Evolutionary conservation across 1,140 invertebrate species (phyloP).

Genomic region (Matsumurasca onukii): DNA sequence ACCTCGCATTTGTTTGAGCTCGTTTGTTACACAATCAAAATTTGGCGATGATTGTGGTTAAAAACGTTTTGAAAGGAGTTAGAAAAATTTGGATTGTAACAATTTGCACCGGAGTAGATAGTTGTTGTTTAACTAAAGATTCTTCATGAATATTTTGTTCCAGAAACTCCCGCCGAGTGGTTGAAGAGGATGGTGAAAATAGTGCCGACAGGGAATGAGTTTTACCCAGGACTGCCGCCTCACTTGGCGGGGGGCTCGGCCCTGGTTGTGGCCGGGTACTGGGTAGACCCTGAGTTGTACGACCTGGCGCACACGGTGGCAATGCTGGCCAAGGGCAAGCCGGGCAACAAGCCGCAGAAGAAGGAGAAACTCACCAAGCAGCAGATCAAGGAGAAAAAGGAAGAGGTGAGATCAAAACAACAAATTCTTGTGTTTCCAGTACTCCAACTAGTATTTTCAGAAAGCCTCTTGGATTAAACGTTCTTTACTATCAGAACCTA

Average conservation of each 20-base stretch:
- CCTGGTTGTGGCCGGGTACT: slow-evolving; percentile 10
- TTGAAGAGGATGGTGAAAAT: background rate
- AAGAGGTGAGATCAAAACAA: slow-evolving; percentile 1
- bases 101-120: too few species aligned
- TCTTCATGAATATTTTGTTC: too few species aligned
- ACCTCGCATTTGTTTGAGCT: too few species aligned
- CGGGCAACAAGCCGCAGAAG: background rate
- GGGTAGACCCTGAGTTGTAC: slow-evolving; percentile 9
- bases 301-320: slow-evolving; percentile 14
- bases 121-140: too few species aligned
- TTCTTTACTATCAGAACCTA: too few species aligned
- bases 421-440: too few species aligned
- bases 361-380: slow-evolving; percentile 23
- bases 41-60: too few species aligned
- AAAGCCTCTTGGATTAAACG: too few species aligned
- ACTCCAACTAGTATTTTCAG: too few species aligned
- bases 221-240: slow-evolving; percentile 10
- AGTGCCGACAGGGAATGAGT: background rate
- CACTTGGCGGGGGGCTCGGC: slow-evolving; percentile 15
- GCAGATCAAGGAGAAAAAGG: slow-evolving; percentile 28
- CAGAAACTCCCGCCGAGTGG: background rate
- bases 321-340: background rate
- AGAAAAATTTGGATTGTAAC: too few species aligned
- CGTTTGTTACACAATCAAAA: too few species aligned
- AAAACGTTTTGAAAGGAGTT: too few species aligned